Percentiles rank a stretch among this genome's conserved stretches.
These are phyloP conservation scores for Entelurus aequoreus DNA, from an alignment of 2,113 vertebrate genomes.

Conservation along the genomic window DNA sequence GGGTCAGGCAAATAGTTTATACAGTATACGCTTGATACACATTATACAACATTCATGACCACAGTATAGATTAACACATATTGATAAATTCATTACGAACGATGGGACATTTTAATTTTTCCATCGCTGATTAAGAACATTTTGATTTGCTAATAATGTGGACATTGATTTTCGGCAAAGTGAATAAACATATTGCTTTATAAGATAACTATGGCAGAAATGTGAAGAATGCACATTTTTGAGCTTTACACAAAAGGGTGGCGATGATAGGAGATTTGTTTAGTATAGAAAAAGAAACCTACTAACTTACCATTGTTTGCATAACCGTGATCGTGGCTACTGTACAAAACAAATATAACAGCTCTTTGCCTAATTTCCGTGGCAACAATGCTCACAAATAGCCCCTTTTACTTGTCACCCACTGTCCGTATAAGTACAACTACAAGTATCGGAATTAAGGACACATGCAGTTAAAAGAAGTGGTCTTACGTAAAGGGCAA, in stretches of 20 bases:
- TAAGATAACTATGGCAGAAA: constrained; percentile 40
- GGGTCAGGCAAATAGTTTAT: constrained; percentile 11
- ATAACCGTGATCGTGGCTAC: constrained; percentile 16
- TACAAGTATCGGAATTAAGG: constrained; percentile 15
- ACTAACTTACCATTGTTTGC: constrained; percentile 24
- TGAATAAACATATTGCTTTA: constrained; percentile 21
- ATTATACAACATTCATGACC: constrained; percentile 43
- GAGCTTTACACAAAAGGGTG: constrained; percentile 37
- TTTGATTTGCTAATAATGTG: constrained; percentile 26
- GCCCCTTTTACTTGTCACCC: constrained; percentile 13
- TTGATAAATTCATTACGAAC: constrained; percentile 16
- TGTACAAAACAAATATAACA: constrained; percentile 12
- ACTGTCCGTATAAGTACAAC: constrained; percentile 11
- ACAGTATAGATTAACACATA: constrained; percentile 37
- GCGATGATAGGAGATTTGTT: constrained; percentile 4
- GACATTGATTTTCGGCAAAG: constrained; percentile 16
- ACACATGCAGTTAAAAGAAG: constrained; percentile 21
- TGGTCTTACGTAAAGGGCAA: constrained; percentile 22
- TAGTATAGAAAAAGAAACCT: neutral
- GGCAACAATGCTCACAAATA: constrained; percentile 23
- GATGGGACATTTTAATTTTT: constrained; percentile 12
- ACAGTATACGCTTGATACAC: constrained; percentile 22
- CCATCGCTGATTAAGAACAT: constrained; percentile 21
- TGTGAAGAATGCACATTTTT: constrained; percentile 38
- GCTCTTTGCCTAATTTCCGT: constrained; percentile 2